These are phyloP conservation scores for Nautilus pompilius DNA, from an alignment of 1,140 invertebrate genomes.

Conservation along the genomic window DNA sequence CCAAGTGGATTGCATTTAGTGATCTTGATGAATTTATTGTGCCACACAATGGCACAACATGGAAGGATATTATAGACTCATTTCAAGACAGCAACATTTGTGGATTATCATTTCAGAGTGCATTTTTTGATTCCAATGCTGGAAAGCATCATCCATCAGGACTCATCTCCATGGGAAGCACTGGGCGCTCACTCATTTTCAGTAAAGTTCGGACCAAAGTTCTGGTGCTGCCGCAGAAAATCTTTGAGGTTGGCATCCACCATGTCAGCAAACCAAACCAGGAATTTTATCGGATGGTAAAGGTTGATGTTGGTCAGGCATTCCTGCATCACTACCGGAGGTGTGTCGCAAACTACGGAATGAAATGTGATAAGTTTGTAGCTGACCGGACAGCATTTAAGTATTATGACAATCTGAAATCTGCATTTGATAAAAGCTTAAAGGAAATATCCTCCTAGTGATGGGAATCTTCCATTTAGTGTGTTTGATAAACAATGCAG, in stretches of 20 bases:
- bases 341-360: constrained; percentile 43
- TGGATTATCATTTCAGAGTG: constrained; percentile 44
- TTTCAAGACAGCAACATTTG: constrained; percentile 24
- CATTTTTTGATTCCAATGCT: constrained; percentile 40
- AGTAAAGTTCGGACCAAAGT: constrained; percentile 46
- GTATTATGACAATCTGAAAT: constrained; percentile 14
- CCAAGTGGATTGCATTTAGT: constrained; percentile 41
- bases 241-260: constrained; percentile 54
- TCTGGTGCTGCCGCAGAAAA: constrained; percentile 35
- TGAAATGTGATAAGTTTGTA: constrained; percentile 32
- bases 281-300: constrained; percentile 23
- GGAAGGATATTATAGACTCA: constrained; percentile 16
- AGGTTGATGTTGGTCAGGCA: constrained; percentile 65
- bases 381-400: constrained; percentile 23
- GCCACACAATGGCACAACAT: constrained; percentile 33
- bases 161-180: constrained; percentile 14
- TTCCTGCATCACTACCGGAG: constrained; percentile 85
- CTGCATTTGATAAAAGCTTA: constrained; percentile 7
- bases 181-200: constrained; percentile 13
- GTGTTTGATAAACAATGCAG: background rate
- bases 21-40: constrained; percentile 54
- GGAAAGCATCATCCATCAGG: background rate
- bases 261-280: constrained; percentile 44
- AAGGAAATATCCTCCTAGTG: constrained; percentile 2
- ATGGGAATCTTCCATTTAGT: background rate